phyloP scores from a whole-genome alignment of 2,888 invertebrate genomes.

The Pachliopta kotzebuea region DNA sequence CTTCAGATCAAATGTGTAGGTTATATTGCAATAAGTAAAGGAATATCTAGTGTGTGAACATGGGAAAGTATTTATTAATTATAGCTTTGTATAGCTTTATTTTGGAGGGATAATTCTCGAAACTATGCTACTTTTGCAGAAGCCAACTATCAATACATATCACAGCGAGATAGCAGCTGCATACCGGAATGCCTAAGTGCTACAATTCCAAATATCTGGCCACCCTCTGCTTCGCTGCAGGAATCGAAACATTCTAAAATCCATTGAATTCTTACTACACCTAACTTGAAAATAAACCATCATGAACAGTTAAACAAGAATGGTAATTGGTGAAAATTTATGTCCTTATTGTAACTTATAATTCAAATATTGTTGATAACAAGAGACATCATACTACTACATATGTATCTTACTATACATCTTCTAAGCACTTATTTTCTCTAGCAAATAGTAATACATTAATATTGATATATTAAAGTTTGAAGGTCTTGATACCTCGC shows the following conservation, averaged over 20 bases:
- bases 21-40: background rate
- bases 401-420: no score
- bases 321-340: background rate
- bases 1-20: no score
- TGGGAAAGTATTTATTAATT: no score
- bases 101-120: background rate
- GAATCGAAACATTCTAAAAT: slow-evolving; percentile 67
- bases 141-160: background rate
- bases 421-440: no score
- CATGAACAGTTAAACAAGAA: background rate
- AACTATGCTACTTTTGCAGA: background rate
- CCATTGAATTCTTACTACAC: slow-evolving; percentile 51
- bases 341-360: no score
- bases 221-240: slow-evolving; percentile 48
- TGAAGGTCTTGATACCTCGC: no score
- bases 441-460: no score
- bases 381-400: no score
- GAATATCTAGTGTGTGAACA: no score
- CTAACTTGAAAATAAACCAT: background rate
- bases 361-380: no score
- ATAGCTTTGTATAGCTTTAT: no score
- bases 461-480: no score
- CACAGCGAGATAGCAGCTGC: slow-evolving; percentile 41
- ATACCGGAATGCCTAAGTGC: slow-evolving; percentile 67
- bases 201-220: slow-evolving; percentile 61